phyloP scores from a whole-genome alignment of 2,113 vertebrate genomes.

The Mobula birostris region DNA sequence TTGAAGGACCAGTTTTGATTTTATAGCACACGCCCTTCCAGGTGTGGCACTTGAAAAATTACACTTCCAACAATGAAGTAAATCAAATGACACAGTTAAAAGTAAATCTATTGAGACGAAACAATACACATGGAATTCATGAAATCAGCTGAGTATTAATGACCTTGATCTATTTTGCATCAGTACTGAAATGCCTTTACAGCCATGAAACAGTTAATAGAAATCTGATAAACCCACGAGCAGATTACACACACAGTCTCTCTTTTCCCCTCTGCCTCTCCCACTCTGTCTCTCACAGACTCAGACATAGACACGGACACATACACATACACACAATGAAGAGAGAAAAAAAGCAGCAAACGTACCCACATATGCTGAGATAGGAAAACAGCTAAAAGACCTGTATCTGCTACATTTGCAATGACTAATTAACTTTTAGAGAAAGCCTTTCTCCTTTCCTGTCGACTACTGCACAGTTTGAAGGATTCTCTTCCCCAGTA shows the following conservation, averaged over 20 bases:
- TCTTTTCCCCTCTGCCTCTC: no score
- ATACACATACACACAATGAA: background rate
- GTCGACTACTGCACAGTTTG: slow-evolving; percentile 60
- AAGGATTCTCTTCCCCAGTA: slow-evolving; percentile 63
- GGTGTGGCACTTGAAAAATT: background rate
- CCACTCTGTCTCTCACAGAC: no score
- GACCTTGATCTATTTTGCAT: slow-evolving; percentile 24
- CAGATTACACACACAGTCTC: background rate
- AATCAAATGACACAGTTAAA: background rate
- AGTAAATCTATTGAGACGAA: background rate
- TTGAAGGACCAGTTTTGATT: background rate
- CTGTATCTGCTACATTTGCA: background rate
- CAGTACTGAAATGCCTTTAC: background rate
- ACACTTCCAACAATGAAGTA: background rate
- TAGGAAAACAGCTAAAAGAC: slow-evolving; percentile 55
- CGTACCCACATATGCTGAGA: slow-evolving; percentile 35
- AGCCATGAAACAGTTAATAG: background rate
- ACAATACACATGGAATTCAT: no score
- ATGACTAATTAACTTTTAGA: slow-evolving; percentile 45
- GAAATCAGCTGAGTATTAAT: background rate
- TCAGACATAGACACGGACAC: no score
- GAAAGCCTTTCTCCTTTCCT: slow-evolving; percentile 58
- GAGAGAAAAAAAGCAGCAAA: slow-evolving; percentile 20
- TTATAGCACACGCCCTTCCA: background rate
- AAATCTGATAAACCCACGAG: background rate